Evolutionary conservation across 2,888 invertebrate genomes (phyloP), one percentile per base, ranked within the genome.

Genomic region (Exocentrus adspersus): DNA sequence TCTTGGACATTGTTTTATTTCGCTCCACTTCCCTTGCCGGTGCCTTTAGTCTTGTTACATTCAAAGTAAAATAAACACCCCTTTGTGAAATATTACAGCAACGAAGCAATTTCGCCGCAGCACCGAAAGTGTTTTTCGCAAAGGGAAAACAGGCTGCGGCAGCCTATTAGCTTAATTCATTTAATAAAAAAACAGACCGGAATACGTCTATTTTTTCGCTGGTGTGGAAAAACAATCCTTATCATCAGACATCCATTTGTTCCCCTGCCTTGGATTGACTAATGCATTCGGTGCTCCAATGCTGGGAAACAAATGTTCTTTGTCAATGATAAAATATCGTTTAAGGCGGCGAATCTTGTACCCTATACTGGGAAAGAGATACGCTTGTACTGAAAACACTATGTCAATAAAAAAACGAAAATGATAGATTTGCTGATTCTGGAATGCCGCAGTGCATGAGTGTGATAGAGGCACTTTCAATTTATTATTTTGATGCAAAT

Each of bases 111-210:
- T 24, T 24, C 24, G 12, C 10, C 19, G 5, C n/a, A 17, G 10
- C 12, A n/a, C 12, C 3, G 37, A 37, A 10, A n/a, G 37, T 37
- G 12, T 37, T 37, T 9, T 20, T 20, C 20, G 17, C 2, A 17
- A 43, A 9, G n/a, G 6, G 20, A 43, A 43, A 20, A 1, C 17
- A 43, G 10, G 42, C 17, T 10, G 19, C 30, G 17, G n/a, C 19
- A 12, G 30, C 17, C 32, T 32, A 51, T 51, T 51, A 17, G 51
- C 32, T 51, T 51, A 51, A 51, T 51, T 32, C 51, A 32, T 32
- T 32, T 17, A n/a, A 51, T 19, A 51, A 32, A 30, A 51, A 32
- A 51, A 32, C 17, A 32, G 32, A 30, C 3, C 2, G 30, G 19
- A 19, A 30, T n/a, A 12, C 30, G 4, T 43, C 14, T 42, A 24